Percentiles rank a stretch among this genome's conserved stretches.
Conservation (phyloP, 35 echinoderm and acorn worm genomes). For the Hemicentrotus pulcherrimus region DNA sequence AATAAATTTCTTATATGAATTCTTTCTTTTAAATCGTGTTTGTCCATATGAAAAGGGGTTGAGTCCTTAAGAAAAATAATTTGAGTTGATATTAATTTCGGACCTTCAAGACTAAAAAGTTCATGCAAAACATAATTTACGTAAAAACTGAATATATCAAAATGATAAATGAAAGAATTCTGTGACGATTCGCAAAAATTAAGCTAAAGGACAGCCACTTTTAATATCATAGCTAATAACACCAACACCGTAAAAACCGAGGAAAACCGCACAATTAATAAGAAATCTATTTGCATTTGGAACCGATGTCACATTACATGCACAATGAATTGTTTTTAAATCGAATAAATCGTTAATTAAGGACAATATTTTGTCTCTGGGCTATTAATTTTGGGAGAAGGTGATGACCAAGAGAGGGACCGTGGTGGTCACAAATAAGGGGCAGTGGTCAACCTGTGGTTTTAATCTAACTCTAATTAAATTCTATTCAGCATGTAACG, state of each 20-base stretch:
- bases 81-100: no score
- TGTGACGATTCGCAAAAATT: no score
- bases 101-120: no score
- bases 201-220: neutral
- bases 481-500: neutral
- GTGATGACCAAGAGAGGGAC: neutral
- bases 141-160: no score
- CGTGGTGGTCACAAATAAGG: neutral
- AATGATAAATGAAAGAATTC: no score
- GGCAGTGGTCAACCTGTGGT: neutral
- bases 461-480: slow-evolving; percentile 1
- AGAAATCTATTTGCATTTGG: neutral
- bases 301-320: neutral
- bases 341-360: slow-evolving; percentile 3
- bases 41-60: no score
- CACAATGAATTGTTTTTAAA: neutral
- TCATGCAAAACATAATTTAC: no score
- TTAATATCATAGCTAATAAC: neutral
- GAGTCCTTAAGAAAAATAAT: no score
- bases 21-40: no score
- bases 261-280: neutral
- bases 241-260: neutral
- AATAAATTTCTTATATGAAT: no score
- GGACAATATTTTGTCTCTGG: neutral
- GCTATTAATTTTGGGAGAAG: neutral